Base-by-base conservation (phyloP, 2,888 invertebrate genomes). In the Acanthopleura granulata region DNA sequence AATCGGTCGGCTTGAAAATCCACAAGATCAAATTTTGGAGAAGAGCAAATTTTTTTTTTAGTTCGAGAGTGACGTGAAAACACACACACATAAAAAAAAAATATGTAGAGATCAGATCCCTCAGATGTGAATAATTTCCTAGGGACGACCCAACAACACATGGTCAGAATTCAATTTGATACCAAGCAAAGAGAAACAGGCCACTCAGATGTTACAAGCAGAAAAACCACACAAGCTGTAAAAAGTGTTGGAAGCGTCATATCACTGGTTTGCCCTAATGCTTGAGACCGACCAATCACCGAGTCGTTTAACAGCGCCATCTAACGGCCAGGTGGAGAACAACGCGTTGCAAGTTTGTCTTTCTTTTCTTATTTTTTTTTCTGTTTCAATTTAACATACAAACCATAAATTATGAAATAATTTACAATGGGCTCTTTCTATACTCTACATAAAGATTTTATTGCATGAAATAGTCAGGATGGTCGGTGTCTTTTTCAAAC, bases 401-500 rank as follows among this genome's bases (percentile, higher is more conserved):
- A 66, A 66, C 66, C 66, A 66, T 66, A 66, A 66, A 66, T 66
- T 66, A 66, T 66, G 66, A 66, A 66, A 22, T 66, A 66, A 66
- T 66, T 66, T 66, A 66, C 66, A 66, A 66, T 66, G 66, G 66
- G 66, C 29, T 66, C 29, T 66, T 1, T 66, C 22, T 66, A 66
- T 16, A 27, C 66, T 66, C 22, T 27, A 66, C 25, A 57, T 66
- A 66, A 27, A 16, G 71, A 22, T 40, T 80, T 84, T 83, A 87
- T 86, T 85, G 86, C 84, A 87, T 84, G 82, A 83, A 87, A 84
- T 83, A 86, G 77, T 85, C 86, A 73, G 84, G 83, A 77, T 84
- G 83, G 75, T 85, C 85, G 75, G 84, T 83, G 78, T 87, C 87
- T 85, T 90, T 90, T 86, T 90, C 90, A 83, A 90, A 90, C 93